phyloP scores from a whole-genome alignment of 1,140 invertebrate genomes.

The Drosophila cardini region DNA sequence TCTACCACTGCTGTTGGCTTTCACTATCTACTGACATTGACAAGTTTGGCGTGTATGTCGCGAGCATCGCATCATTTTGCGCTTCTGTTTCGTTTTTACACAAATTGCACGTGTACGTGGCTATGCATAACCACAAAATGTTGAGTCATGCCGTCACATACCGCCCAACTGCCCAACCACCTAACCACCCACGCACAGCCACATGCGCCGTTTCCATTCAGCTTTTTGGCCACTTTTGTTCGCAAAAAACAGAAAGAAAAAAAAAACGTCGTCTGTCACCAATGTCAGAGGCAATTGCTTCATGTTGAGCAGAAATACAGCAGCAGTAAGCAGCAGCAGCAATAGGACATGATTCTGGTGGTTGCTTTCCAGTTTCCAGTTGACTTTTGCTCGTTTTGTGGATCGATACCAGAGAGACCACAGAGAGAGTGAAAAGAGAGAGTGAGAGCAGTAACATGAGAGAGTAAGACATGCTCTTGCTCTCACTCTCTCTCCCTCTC shows the following conservation, averaged over 20 bases:
- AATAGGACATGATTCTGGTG: constrained; percentile 60
- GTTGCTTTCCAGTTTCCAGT: constrained; percentile 81
- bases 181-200: not conserved
- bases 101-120: constrained; percentile 72
- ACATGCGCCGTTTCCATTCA: constrained; percentile 45
- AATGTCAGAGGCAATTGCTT: constrained; percentile 59
- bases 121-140: constrained; percentile 79
- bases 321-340: constrained; percentile 1
- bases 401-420: constrained; percentile 63
- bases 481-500: constrained; percentile 19
- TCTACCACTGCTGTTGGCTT: constrained; percentile 24
- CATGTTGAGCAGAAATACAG: constrained; percentile 14
- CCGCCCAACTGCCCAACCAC: too few relatives aligned
- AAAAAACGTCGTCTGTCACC: constrained; percentile 46
- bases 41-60: constrained; percentile 50
- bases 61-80: constrained; percentile 27
- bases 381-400: constrained; percentile 71
- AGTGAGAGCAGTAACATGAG: not conserved
- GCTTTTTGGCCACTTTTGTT: constrained; percentile 59
- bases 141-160: constrained; percentile 60
- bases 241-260: constrained; percentile 30
- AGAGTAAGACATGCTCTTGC: constrained; percentile 24
- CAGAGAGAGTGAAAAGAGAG: constrained; percentile 13
- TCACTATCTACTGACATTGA: constrained; percentile 78
- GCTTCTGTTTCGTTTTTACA: constrained; percentile 39